Evolutionary conservation across 1,140 invertebrate species (phyloP), one percentile per base, ranked within the genome.

Genomic region (Leptopilina boulardi): DNA sequence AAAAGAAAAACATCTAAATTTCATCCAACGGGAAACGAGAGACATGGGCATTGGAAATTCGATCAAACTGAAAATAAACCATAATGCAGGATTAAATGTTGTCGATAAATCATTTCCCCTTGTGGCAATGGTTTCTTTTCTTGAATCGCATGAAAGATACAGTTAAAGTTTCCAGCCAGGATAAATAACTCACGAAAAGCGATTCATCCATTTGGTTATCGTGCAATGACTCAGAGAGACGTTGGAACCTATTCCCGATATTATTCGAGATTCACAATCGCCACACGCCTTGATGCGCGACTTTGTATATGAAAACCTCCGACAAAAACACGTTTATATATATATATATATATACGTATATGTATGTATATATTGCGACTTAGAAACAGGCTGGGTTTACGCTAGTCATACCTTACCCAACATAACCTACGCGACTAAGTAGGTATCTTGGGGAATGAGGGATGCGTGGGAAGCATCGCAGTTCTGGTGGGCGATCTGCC

Each of bases 401-500:
- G 74, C 56, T 59, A 81, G 56, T 44, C 76, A 71, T 77, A 83
- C 76, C 75, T 76, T 72, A 82, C 23, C 77, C 78, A 82, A 84
- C 74, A 74, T 83, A 79, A 83, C 82, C 81, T 81, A 84, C 82
- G 80, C 77, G 80, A 80, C 82, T 86, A 84, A 87, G 83, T 84
- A 84, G 83, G 79, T 85, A 88, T 88, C 79, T n/a, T n/a, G 83
- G 80, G 72, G 83, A 87, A 88, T 88, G 86, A 88, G 83, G 82
- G 81, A 88, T 86, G 87, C 85, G 88, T 88, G 87, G 87, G 87
- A 88, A 87, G 86, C 26, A 4, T 38, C 66, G 77, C 78, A 73
- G 76, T 80, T 86, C 77, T 82, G 82, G 87, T 88, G 87, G 87
- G 86, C 85, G 87, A 87, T 88, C 87, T 85, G 83, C 87, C 87